Evolutionary conservation across 2,888 invertebrate genomes (phyloP).

Genomic region (Idaea straminata): DNA sequence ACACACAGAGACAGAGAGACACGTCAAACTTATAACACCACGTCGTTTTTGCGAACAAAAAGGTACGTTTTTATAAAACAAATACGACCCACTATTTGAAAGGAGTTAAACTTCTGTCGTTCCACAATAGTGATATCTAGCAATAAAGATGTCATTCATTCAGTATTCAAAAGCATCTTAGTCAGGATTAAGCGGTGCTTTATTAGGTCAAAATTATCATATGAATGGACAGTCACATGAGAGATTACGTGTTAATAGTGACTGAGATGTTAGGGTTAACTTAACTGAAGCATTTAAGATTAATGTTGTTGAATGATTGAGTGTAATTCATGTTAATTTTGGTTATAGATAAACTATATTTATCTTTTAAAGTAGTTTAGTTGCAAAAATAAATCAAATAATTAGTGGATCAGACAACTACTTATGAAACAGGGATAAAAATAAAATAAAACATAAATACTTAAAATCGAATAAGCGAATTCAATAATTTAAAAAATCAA

Average conservation of each 20-base stretch:
- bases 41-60: too few species aligned
- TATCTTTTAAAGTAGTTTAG: too few species aligned
- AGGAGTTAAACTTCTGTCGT: slow-evolving; percentile 15
- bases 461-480: too few species aligned
- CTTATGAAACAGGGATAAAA: too few species aligned
- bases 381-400: too few species aligned
- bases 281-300: slow-evolving; percentile 47
- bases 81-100: slow-evolving; percentile 1
- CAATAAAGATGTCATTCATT: slow-evolving; percentile 48
- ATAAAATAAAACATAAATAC: too few species aligned
- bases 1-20: too few species aligned
- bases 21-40: too few species aligned
- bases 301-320: not conserved
- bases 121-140: slow-evolving; percentile 22
- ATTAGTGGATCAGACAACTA: too few species aligned
- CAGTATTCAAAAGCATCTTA: slow-evolving; percentile 49
- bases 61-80: not conserved
- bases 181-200: slow-evolving; percentile 56
- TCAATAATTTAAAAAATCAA: too few species aligned
- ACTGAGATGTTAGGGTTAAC: slow-evolving; percentile 52
- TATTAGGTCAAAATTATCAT: slow-evolving; percentile 72
- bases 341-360: too few species aligned
- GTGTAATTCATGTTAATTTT: too few species aligned
- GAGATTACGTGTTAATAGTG: slow-evolving; percentile 70
- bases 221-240: slow-evolving; percentile 64